phyloP scores from a whole-genome alignment of 2,113 vertebrate genomes.

The Tragelaphus strepsiceros region DNA sequence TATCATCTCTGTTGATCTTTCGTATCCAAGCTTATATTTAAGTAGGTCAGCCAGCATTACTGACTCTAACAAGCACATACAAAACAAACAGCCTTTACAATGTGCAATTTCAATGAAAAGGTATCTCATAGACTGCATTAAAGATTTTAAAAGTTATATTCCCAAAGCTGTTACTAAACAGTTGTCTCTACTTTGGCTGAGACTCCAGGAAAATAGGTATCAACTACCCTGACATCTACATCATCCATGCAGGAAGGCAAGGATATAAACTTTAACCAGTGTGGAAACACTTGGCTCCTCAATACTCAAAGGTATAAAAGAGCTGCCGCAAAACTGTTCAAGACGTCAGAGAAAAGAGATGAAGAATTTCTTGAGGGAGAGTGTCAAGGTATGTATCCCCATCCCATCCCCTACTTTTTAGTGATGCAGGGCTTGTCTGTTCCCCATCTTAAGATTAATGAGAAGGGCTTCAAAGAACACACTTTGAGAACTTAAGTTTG shows the following conservation, averaged over 20 bases:
- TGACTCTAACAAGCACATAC: background rate
- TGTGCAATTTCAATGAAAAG: background rate
- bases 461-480: background rate
- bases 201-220: background rate
- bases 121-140: background rate
- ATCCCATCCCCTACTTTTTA: background rate
- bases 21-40: background rate
- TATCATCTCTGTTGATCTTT: background rate
- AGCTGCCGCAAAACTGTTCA: background rate
- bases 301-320: background rate
- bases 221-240: background rate
- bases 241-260: background rate
- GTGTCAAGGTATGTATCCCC: background rate
- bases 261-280: background rate
- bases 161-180: slow-evolving; percentile 1
- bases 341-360: background rate
- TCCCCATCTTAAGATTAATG: background rate
- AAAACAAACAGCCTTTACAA: background rate
- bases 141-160: background rate
- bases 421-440: background rate
- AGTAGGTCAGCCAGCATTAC: background rate
- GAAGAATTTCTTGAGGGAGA: background rate
- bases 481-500: background rate
- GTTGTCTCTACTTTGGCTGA: background rate
- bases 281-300: background rate